Evolutionary conservation across 2,113 vertebrate species (phyloP).

Genomic region (Otolemur garnettii): DNA sequence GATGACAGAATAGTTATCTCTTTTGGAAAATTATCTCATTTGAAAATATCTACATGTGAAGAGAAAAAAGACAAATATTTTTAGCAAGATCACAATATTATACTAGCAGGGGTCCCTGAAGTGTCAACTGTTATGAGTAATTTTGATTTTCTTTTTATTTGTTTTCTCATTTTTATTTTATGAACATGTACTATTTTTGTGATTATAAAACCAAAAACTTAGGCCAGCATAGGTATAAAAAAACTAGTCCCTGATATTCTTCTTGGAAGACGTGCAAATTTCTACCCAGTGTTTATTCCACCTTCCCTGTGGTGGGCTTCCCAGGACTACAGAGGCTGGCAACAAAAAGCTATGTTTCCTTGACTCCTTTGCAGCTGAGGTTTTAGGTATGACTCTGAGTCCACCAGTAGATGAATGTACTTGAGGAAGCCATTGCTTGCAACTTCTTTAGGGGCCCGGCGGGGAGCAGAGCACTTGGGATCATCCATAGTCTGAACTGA

Average conservation of each 20-base stretch:
- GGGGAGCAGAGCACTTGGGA: background rate
- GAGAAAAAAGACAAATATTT: background rate
- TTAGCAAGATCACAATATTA: background rate
- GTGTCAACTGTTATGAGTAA: background rate
- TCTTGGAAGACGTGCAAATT: background rate
- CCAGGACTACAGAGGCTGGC: background rate
- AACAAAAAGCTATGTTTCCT: background rate
- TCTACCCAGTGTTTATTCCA: background rate
- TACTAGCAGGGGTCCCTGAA: background rate
- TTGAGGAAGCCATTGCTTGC: background rate
- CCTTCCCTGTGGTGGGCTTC: background rate
- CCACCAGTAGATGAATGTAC: no score
- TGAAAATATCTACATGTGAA: background rate
- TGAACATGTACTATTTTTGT: background rate
- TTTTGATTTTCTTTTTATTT: background rate
- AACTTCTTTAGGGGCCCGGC: background rate
- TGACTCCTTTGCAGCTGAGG: background rate
- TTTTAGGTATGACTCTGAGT: background rate
- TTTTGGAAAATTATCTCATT: background rate
- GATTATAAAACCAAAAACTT: background rate
- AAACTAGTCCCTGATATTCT: background rate
- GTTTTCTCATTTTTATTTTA: slow-evolving; percentile 24
- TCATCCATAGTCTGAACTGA: background rate
- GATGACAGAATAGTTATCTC: background rate
- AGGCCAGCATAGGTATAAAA: background rate